Conservation (phyloP, 2,113 vertebrate species). For the Solenodon paradoxus region DNA sequence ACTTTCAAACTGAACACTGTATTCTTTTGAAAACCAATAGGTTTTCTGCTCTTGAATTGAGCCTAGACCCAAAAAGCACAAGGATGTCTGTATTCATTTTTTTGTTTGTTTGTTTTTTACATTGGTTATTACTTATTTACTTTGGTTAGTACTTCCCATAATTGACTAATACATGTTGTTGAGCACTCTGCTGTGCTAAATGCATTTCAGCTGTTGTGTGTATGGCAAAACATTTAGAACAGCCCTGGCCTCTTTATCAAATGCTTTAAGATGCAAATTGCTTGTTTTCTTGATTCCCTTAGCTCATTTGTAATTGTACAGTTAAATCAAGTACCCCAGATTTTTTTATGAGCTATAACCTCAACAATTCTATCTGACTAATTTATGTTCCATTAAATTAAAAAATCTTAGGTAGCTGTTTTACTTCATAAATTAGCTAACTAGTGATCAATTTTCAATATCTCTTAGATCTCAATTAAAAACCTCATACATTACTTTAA, state of each 20-base stretch:
- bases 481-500: neutral
- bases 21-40: neutral
- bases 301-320: constrained; percentile 21
- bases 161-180: neutral
- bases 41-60: neutral
- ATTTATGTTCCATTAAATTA: constrained; percentile 41
- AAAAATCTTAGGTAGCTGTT: neutral
- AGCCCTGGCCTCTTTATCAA: neutral
- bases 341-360: constrained; percentile 47
- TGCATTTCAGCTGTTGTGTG: neutral
- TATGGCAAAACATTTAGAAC: neutral
- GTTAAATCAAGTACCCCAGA: constrained; percentile 31
- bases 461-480: neutral
- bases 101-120: neutral
- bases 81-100: neutral
- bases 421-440: constrained; percentile 32
- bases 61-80: neutral
- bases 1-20: neutral
- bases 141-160: constrained; percentile 15
- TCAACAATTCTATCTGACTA: constrained; percentile 47
- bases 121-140: constrained; percentile 7
- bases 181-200: constrained; percentile 25
- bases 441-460: constrained; percentile 46
- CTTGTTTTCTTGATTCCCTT: constrained; percentile 41
- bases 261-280: constrained; percentile 19